phyloP scores from a whole-genome alignment of 2,888 invertebrate species.

The Melikaiella ostensackeni region DNA sequence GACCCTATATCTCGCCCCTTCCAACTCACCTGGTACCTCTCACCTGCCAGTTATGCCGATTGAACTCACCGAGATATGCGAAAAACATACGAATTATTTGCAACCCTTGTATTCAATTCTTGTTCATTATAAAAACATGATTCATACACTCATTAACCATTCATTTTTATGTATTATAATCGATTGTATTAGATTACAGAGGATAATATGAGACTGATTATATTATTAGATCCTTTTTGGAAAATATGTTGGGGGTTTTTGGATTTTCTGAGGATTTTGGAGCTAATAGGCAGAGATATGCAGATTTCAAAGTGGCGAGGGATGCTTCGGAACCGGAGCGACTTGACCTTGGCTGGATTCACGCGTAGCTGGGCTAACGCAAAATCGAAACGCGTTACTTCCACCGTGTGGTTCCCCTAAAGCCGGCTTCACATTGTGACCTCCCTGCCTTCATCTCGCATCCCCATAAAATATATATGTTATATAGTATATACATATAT shows the following conservation, averaged over 20 bases:
- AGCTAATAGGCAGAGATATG: slow-evolving; percentile 45
- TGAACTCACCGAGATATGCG: slow-evolving; percentile 52
- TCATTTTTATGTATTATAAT: no score
- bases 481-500: slow-evolving; percentile 18
- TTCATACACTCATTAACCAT: no score
- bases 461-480: slow-evolving; percentile 40
- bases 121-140: no score
- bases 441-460: slow-evolving; percentile 45
- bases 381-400: slow-evolving; percentile 78
- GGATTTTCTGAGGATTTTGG: not conserved
- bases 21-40: slow-evolving; percentile 37
- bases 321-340: slow-evolving; percentile 71
- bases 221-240: not conserved
- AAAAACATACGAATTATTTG: slow-evolving; percentile 2
- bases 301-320: slow-evolving; percentile 57
- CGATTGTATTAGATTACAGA: no score
- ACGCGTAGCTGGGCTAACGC: slow-evolving; percentile 77
- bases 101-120: not conserved
- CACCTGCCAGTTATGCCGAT: slow-evolving; percentile 48
- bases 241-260: not conserved
- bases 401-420: slow-evolving; percentile 76
- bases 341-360: slow-evolving; percentile 78
- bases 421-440: slow-evolving; percentile 73
- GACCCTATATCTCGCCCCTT: slow-evolving; percentile 42
- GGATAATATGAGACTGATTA: no score